Base-by-base conservation (phyloP, 1,140 invertebrate species). In the Cardiocondyla obscurior region DNA sequence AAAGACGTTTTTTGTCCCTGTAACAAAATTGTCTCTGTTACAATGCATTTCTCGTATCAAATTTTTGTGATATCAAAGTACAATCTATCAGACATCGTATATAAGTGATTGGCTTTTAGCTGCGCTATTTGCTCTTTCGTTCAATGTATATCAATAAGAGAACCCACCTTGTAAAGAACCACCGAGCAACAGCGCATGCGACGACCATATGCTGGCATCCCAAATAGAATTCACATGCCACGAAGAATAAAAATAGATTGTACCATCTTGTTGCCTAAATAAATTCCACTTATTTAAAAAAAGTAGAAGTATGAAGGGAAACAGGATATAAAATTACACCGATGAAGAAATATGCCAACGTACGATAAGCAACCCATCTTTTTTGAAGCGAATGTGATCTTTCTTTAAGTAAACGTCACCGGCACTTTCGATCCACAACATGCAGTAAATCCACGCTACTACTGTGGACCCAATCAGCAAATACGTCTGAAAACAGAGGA, bases 131-230 rank as follows among this genome's bases (percentile, higher is more conserved):
- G 16, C 8, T 51, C 30, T 46, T 30, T 7, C 1, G 39, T 7
- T 39, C 39, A 39, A 58, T 39, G 33, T 33, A 46, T 30, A 10
- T 30, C 14, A 22, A 7, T 10, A 10, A 46, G 49, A 67, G 6
- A 22, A 62, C 69, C 88, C 92, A 97, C 97, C 96, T 96, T 28
- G 96, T 95, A 88, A 97, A 98, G 90, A 96, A 98, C 97, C 97
- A 98, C 12, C 94, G 94, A 0, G 96, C 94, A 8, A 97, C 96
- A 36, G 96, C 95, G n/a, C 96, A 96, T 49, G 96, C 96, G 53
- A 97, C 96, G 0, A 97, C 94, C 92, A 97, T 95, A 90, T 97
- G 96, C 87, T 98, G 97, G 91, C 97, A 97, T 22, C 96, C 96
- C 44, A 97, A 92, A 55, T 96, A 95, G 89, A 97, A 97, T 92